A percentile compares a stretch with the other conserved stretches of the same genome.
Evolutionary conservation across 2,113 vertebrate genomes (phyloP).

Genomic region (Cephalophus harveyi): DNA sequence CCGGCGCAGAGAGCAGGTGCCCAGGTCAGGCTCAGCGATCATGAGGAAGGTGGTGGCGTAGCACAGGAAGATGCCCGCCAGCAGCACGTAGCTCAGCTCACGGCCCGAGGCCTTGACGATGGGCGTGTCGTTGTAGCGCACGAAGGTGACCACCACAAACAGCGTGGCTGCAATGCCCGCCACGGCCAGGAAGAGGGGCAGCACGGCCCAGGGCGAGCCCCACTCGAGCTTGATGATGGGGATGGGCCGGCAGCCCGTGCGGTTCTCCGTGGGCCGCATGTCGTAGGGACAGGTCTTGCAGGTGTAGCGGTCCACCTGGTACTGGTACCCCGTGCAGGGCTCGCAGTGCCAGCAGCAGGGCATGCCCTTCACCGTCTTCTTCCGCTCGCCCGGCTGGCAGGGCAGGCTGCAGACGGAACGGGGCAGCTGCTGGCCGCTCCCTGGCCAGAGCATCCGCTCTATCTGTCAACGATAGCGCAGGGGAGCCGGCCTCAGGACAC

Average conservation of each 20-base stretch:
- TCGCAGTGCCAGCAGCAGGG: conserved; percentile 98
- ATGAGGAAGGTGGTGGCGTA: conserved; percentile 96
- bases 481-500: background rate
- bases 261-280: conserved; percentile 92
- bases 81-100: conserved; percentile 95
- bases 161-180: conserved; percentile 93
- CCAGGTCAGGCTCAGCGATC: conserved; percentile 91
- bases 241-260: conserved; percentile 92
- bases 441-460: conserved; percentile 91
- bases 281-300: conserved; percentile 95
- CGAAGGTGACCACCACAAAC: conserved; percentile 91
- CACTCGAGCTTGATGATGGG: conserved; percentile 96
- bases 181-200: conserved; percentile 92
- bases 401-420: conserved; percentile 95
- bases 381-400: conserved; percentile 91
- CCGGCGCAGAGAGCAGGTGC: conserved; percentile 91
- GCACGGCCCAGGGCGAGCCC: conserved; percentile 94
- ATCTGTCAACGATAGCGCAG: conserved; percentile 78
- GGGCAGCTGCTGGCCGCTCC: conserved; percentile 84
- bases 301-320: conserved; percentile 92
- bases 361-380: conserved; percentile 95
- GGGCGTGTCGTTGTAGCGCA: conserved; percentile 96
- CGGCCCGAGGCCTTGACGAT: conserved; percentile 96
- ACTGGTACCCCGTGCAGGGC: conserved; percentile 95
- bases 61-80: conserved; percentile 96